Evolutionary conservation across 2,113 vertebrate genomes (phyloP).

Genomic region (Butorides virescens): DNA sequence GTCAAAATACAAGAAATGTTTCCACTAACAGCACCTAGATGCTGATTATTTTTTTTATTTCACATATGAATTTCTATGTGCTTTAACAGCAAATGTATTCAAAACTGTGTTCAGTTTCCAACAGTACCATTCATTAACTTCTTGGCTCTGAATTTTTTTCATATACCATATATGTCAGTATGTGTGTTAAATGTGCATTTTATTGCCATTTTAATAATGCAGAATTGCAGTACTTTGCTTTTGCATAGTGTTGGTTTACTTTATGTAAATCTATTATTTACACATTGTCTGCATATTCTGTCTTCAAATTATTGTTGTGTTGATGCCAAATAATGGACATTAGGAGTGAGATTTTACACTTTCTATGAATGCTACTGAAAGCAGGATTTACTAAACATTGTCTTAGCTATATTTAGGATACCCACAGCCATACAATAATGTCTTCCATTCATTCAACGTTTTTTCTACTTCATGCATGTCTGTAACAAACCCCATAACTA

Average conservation of each 20-base stretch:
- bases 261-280: neutral
- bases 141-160: neutral
- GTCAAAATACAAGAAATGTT: conserved; percentile 37
- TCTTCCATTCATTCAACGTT: neutral
- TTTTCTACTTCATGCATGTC: neutral
- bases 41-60: neutral
- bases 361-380: neutral
- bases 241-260: neutral
- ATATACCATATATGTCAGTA: neutral
- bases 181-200: neutral
- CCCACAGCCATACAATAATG: neutral
- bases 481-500: neutral
- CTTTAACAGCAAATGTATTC: conserved; percentile 31
- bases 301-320: neutral
- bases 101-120: neutral
- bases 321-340: neutral
- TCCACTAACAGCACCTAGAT: neutral
- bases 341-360: neutral
- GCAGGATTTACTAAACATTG: neutral
- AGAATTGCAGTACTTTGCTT: neutral
- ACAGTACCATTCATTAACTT: neutral
- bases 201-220: neutral
- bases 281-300: neutral
- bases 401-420: neutral
- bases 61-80: neutral